Percentiles rank a stretch among this genome's conserved stretches.
phyloP scores from a whole-genome alignment of 2,113 vertebrate genomes.

The Tachysurus vachellii region DNA sequence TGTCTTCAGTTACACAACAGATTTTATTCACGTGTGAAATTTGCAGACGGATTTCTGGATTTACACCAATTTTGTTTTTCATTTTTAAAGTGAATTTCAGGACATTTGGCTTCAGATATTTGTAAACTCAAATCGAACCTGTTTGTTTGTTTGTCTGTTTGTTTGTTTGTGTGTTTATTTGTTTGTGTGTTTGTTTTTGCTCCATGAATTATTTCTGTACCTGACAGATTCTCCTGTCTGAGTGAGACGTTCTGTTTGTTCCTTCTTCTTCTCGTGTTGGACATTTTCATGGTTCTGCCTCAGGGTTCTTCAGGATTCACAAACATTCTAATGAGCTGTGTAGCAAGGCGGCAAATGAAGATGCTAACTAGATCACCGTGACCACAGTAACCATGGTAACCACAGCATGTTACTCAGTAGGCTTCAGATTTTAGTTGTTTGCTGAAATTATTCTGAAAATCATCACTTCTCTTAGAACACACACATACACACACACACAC shows the following conservation, averaged over 20 bases:
- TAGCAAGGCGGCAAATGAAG: neutral
- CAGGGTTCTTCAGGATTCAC: neutral
- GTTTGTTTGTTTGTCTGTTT: too few species aligned
- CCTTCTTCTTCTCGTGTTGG: neutral
- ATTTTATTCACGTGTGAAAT: neutral
- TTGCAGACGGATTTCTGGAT: neutral
- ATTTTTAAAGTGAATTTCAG: neutral
- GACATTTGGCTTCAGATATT: neutral
- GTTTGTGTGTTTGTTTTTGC: too few species aligned
- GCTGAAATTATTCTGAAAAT: neutral
- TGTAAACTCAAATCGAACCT: neutral
- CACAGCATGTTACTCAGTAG: too few species aligned
- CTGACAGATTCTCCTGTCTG: neutral
- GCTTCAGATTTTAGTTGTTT: neutral
- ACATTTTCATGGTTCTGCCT: neutral
- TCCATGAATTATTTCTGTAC: neutral
- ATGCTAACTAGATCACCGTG: neutral
- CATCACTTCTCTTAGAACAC: neutral
- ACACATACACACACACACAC: too few species aligned
- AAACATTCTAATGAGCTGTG: neutral
- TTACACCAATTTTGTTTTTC: too few species aligned
- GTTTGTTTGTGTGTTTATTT: too few species aligned
- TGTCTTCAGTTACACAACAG: too few species aligned
- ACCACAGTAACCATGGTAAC: too few species aligned
- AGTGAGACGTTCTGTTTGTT: neutral